Base-by-base conservation (phyloP, 2,797 vertebrate genomes). In the Chanos chanos region DNA sequence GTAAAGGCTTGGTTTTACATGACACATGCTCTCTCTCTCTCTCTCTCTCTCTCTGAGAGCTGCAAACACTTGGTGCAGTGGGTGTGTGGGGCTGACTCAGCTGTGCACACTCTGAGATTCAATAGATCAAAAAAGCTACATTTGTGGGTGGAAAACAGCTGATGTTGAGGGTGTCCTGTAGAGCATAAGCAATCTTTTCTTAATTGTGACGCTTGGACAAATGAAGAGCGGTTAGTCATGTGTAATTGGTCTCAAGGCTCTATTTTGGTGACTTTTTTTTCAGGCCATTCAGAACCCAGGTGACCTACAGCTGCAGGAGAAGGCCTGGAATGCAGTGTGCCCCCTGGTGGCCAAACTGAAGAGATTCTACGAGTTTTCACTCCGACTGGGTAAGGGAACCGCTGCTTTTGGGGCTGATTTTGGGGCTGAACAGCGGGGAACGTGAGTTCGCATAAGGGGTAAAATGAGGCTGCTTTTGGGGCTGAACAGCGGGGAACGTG, bases 261-360 rank as follows among this genome's bases (percentile, higher is more conserved):
- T 39, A 37, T 9, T 57, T 27, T 21, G 18, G 52, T 47, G 63
- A 33, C 47, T 36, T 64, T 45, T 10, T 40, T 78, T 66, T 43
- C 71, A 95, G 93, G 93, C 93, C 63, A 95, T 94, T 78, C 91
- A 93, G 78, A 93, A 93, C 77, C 92, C 93, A 19, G 89, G 88
- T 9, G 92, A 95, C 81, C 87, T 92, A 28, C 89, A 88, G 73
- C 87, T 95, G 24, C 93, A 95, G 82, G 92, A 95, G 78, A 92
- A 90, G 73, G 93, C 93, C 41, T 95, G 93, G 93, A 90, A 92
- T 1, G 92, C 93, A 2, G 93, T 95, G 67, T 94, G 93, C 77
- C 93, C 93, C 39, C 83, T 95, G 13, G 93, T 95, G 75, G 90
- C 92, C 72, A 94, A 94, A 70, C 90, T 95, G 73, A 95, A 95